These are phyloP conservation scores for Dryobates pubescens DNA, from an alignment of 2,797 vertebrate species.

Conservation along the genomic window DNA sequence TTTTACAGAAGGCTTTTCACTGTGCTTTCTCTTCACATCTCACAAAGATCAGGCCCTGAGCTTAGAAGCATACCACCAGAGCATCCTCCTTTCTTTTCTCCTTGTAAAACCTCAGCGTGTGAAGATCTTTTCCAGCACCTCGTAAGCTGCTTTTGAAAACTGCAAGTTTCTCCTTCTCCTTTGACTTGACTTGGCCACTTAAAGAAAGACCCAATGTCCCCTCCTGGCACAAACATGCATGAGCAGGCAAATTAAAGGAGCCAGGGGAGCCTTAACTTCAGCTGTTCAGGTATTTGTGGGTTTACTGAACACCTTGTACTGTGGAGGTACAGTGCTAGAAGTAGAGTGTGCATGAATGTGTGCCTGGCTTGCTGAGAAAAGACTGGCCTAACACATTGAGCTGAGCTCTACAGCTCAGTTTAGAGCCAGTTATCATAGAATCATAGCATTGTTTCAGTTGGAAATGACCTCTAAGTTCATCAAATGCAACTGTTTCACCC, in stretches of 20 bases:
- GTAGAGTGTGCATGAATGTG: not conserved
- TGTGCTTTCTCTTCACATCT: not conserved
- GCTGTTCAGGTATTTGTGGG: slow-evolving; percentile 20
- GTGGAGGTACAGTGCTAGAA: not conserved
- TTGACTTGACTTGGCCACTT: not conserved
- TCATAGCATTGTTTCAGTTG: too few relatives aligned
- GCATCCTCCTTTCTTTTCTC: not conserved
- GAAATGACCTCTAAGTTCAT: too few relatives aligned
- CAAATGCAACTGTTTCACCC: too few relatives aligned
- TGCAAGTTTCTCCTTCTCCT: not conserved
- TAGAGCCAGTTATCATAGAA: not conserved
- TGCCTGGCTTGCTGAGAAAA: not conserved
- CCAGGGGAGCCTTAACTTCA: slow-evolving; percentile 23
- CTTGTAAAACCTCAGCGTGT: fast-evolving
- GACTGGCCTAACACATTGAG: not conserved
- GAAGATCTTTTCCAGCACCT: not conserved
- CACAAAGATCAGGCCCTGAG: not conserved
- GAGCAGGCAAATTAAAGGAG: slow-evolving; percentile 5
- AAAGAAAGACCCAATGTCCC: not conserved
- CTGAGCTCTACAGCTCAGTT: not conserved
- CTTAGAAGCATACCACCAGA: fast-evolving
- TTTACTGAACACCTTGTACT: slow-evolving; percentile 13
- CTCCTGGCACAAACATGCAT: not conserved
- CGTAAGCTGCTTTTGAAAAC: not conserved
- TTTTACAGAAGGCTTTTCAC: not conserved